Conservation (phyloP, 2,888 invertebrate species). For the Drosophila buzzatii region DNA sequence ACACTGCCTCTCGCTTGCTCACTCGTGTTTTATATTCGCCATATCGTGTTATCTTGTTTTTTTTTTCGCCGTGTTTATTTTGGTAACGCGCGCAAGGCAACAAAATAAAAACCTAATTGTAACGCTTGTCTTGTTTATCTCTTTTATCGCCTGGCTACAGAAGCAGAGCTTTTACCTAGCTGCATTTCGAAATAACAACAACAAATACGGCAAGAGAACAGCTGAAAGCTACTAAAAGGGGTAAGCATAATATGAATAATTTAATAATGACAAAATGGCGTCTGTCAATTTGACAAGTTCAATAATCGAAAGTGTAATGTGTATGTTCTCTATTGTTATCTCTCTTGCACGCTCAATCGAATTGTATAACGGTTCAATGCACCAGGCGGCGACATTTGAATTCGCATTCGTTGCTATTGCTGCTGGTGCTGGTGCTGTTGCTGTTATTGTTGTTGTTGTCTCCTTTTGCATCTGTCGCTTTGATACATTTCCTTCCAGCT, state of each 20-base stretch:
- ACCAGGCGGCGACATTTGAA: constrained; percentile 40
- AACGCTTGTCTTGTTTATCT: constrained; percentile 34
- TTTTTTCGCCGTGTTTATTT: constrained; percentile 24
- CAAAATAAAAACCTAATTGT: constrained; percentile 17
- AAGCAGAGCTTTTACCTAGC: constrained; percentile 42
- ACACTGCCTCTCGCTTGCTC: constrained; percentile 8
- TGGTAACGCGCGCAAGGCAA: constrained; percentile 20
- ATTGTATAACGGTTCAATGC: constrained; percentile 70
- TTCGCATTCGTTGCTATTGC: background rate
- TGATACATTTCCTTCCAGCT: constrained; percentile 59
- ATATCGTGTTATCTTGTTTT: constrained; percentile 30
- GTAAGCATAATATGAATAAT: constrained; percentile 32
- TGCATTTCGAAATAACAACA: constrained; percentile 54
- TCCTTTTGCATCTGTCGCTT: constrained; percentile 39
- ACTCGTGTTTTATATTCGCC: constrained; percentile 14
- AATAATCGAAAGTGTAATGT: constrained; percentile 71
- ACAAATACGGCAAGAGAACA: constrained; percentile 17
- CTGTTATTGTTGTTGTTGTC: constrained; percentile 33
- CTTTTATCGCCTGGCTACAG: constrained; percentile 41
- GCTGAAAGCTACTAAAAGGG: constrained; percentile 14
- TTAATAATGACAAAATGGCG: constrained; percentile 42
- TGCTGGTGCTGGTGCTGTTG: background rate
- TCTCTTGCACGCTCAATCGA: constrained; percentile 19
- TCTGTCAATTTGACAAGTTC: constrained; percentile 59
- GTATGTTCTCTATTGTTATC: constrained; percentile 35